Evolutionary conservation across 2,113 vertebrate species (phyloP), one percentile per base, ranked within the genome.

Genomic region (Zosterops borbonicus): DNA sequence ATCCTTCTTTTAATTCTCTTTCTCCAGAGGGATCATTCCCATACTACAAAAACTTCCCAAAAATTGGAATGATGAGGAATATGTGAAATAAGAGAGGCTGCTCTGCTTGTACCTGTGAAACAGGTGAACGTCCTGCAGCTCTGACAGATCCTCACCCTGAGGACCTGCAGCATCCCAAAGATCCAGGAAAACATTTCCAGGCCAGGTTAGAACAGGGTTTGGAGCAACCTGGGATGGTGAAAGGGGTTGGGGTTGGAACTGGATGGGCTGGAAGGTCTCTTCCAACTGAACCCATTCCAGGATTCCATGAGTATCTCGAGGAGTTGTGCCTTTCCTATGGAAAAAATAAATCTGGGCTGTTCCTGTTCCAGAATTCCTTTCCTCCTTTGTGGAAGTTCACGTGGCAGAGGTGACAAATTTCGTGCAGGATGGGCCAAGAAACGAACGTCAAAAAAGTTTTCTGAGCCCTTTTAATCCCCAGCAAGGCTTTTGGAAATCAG

Each of bases 201-300:
- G 16, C 44, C 52, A 9, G 44, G 20, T 0, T 9, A 50, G 41
- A 64, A 64, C 0, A 0, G 67, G 46, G 20, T 16, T 71, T 52
- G 58, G 59, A 67, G 52, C 21, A 31, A 0, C 37, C 44, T 44
- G 73, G 73, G 37, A 21, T 1, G 3, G 44, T 52, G 83, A 37
- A 12, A 59, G 44, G 27, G 31, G 62, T 9, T 56, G 52, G 37
- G n/a, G 12, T 9, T n/a, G 69, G 49, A 55, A 28, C 12, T 6
- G 9, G n/a, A 33, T 55, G 58, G 9, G 13, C 14, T 35, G 6
- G 5, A 35, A 33, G 17, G 27, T 64, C 41, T 18, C 7, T 55
- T 5, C 60, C 42, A n/a, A 15, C 15, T 60, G 19, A n/a, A 39
- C 11, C 12, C 41, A 39, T 22, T 11, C 44, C 44, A 19, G 29